phyloP scores from a whole-genome alignment of 2,888 invertebrate genomes.

The Branchipolynoe longqiensis region DNA sequence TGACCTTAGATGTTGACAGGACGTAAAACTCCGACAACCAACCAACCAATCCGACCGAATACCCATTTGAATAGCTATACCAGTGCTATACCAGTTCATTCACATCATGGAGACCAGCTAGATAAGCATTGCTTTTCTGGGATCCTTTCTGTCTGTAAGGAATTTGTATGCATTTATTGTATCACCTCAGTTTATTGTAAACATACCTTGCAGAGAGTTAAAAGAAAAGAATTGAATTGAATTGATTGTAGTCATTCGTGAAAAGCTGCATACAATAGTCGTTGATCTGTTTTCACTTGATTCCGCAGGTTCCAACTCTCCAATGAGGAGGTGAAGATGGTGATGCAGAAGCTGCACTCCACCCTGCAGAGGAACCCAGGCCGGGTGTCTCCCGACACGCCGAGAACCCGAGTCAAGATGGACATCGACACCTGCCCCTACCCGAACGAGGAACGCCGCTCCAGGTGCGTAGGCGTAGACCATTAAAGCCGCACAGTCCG shows the following conservation, averaged over 20 bases:
- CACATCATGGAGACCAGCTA: no score
- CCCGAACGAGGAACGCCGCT: constrained; percentile 39
- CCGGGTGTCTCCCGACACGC: constrained; percentile 2
- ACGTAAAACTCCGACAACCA: no score
- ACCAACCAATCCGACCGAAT: no score
- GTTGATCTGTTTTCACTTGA: not conserved
- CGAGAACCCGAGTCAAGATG: constrained; percentile 7
- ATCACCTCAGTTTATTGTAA: no score
- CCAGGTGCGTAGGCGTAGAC: no score
- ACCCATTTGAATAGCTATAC: not conserved
- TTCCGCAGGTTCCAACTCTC: constrained; percentile 18
- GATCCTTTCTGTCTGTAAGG: no score
- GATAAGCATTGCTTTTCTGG: no score
- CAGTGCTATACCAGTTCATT: not conserved
- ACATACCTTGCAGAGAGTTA: no score
- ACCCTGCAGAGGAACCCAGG: not conserved
- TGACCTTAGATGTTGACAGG: no score
- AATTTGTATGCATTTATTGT: no score
- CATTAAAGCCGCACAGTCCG: no score
- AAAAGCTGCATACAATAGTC: not conserved
- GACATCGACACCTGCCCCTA: constrained; percentile 46
- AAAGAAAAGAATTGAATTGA: no score
- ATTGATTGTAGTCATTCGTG: not conserved
- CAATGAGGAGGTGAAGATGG: constrained; percentile 11
- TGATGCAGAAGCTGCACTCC: constrained; percentile 27